Conservation (phyloP, 2,113 vertebrate species). For the Channa argus region DNA sequence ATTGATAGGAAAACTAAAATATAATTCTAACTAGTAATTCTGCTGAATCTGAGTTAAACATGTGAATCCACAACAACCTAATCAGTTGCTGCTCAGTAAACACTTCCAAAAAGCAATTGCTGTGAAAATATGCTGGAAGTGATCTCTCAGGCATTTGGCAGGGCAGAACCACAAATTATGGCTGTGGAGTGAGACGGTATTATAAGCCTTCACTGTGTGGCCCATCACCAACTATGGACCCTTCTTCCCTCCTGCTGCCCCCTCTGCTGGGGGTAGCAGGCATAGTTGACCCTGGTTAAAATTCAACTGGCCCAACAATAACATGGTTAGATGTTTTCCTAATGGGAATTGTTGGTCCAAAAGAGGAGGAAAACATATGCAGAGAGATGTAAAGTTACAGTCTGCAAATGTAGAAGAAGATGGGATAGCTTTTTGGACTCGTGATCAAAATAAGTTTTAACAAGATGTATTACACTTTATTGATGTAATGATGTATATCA, state of each 20-base stretch:
- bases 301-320: slow-evolving; percentile 67
- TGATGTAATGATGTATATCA: too few relatives aligned
- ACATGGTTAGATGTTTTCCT: slow-evolving; percentile 31
- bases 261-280: slow-evolving; percentile 73
- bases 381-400: too few relatives aligned
- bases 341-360: slow-evolving; percentile 22
- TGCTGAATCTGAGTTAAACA: slow-evolving; percentile 16
- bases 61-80: slow-evolving; percentile 32
- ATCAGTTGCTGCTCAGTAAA: slow-evolving; percentile 52
- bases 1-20: not conserved
- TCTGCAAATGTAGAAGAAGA: too few relatives aligned
- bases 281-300: slow-evolving; percentile 77
- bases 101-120: slow-evolving; percentile 46
- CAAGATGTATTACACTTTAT: too few relatives aligned
- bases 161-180: slow-evolving; percentile 74
- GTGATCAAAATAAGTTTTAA: too few relatives aligned
- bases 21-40: not conserved
- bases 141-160: slow-evolving; percentile 62
- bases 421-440: too few relatives aligned
- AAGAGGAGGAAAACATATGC: slow-evolving; percentile 22
- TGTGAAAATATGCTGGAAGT: slow-evolving; percentile 69
- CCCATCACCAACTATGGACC: slow-evolving; percentile 62
- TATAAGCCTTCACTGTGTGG: slow-evolving; percentile 78
- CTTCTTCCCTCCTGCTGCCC: slow-evolving; percentile 66
- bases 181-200: slow-evolving; percentile 63